These are phyloP conservation scores for Tretioscincus oriximinensis DNA, from an alignment of 2,113 vertebrate genomes.

Conservation along the genomic window DNA sequence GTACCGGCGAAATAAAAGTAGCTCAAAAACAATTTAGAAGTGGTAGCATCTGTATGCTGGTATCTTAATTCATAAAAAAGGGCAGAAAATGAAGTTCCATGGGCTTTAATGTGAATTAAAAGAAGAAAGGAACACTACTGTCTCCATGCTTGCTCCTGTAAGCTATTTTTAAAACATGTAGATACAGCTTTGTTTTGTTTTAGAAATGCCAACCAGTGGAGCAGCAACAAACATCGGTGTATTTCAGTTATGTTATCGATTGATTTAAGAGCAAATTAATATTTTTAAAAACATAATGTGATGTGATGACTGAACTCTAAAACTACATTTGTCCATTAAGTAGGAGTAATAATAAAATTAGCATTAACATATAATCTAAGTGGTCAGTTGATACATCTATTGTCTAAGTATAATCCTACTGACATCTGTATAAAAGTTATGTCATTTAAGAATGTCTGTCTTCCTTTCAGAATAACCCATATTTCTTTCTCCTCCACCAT, in stretches of 20 bases:
- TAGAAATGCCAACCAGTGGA: slow-evolving; percentile 17
- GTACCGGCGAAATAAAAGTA: too few species aligned
- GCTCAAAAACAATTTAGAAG: too few species aligned
- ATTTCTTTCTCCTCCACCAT: too few species aligned
- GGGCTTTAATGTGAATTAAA: too few species aligned
- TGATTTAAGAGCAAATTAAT: neutral
- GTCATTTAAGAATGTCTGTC: too few species aligned
- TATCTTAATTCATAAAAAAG: too few species aligned
- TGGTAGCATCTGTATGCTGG: too few species aligned
- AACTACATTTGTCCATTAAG: neutral
- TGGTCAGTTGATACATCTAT: neutral
- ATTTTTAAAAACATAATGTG: neutral
- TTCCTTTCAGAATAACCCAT: too few species aligned
- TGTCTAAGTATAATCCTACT: neutral
- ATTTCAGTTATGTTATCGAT: neutral
- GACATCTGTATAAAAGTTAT: neutral
- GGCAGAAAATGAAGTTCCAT: too few species aligned
- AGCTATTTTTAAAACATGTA: too few species aligned
- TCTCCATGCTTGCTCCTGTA: too few species aligned
- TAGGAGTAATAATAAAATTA: neutral
- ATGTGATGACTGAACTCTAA: neutral
- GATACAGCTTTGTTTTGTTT: neutral
- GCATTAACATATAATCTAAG: neutral
- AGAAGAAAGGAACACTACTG: too few species aligned
- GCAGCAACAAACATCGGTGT: neutral